These are phyloP conservation scores for Hedya salicella DNA, from an alignment of 2,888 invertebrate species.

Conservation along the genomic window DNA sequence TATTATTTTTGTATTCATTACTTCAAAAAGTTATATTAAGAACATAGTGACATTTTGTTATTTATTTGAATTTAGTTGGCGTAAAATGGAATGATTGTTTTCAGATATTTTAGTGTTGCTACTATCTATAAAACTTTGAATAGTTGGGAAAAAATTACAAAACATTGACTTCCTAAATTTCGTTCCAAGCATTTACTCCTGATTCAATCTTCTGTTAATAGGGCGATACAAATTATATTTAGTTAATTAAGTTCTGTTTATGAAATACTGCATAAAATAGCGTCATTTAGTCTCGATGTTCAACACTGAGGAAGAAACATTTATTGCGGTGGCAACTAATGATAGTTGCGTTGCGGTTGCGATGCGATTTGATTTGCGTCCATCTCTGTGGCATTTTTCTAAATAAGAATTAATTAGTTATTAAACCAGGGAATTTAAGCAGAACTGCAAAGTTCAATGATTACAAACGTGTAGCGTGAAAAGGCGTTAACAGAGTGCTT, in stretches of 20 bases:
- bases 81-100: conserved; percentile 6
- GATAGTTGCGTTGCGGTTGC: conserved; percentile 70
- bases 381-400: conserved; percentile 57
- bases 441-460: conserved; percentile 23
- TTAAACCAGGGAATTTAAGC: conserved; percentile 6
- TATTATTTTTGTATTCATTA: no score
- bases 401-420: conserved; percentile 29
- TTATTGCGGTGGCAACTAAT: conserved; percentile 54
- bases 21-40: neutral
- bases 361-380: conserved; percentile 74
- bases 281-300: neutral
- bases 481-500: conserved; percentile 45
- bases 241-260: neutral
- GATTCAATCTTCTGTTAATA: neutral
- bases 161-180: neutral
- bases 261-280: neutral
- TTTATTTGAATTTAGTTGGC: neutral
- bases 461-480: conserved; percentile 49
- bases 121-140: neutral
- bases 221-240: neutral
- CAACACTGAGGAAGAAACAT: conserved; percentile 15
- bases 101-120: neutral
- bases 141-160: neutral
- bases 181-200: neutral
- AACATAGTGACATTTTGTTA: neutral